Evolutionary conservation across 2,888 invertebrate species (phyloP), one percentile per base, ranked within the genome.

Genomic region (Papilio protenor): DNA sequence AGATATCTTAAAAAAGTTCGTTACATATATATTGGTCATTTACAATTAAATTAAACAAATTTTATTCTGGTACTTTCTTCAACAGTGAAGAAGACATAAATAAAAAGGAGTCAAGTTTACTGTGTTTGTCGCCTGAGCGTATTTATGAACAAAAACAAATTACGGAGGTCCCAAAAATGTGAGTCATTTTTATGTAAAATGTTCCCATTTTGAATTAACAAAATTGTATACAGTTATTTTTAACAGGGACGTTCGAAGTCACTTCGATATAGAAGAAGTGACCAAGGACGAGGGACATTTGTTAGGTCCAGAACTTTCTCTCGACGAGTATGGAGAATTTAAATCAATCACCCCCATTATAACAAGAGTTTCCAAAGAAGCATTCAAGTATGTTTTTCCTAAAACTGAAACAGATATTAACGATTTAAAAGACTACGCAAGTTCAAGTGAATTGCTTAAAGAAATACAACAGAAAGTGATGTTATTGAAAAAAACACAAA

Each of bases 401-500:
- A 83, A 84, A 72, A 73, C 78, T 33, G 77, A 80, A 69, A 66
- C 72, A 12, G 76, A 75, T 61, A 82, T 77, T 49, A 76, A 66
- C 45, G 64, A 75, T 77, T 73, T 80, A 61, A 80, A 77, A 21
- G 77, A 78, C 77, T 74, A 75, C 8, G 82, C 84, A 78, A 89
- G 85, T 81, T 92, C 92, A 12, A 85, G 88, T 18, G 88, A 90
- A 81, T 82, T 92, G 64, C 88, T 91, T 70, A 86, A 83, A 84
- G 83, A 88, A 71, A 88, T 86, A 5, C 83, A 85, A 83, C 85
- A 89, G 78, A 88, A 81, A 82, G 79, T 88, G 49, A 66, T 80
- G 69, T 80, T 76, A 49, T 79, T 75, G 61, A 80, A 76, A 49
- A 77, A 76, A 69, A 71, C 77, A 71, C 75, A 79, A 33, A 73